Base-by-base conservation (phyloP, 2,888 invertebrate species). In the Cerastoderma edule region DNA sequence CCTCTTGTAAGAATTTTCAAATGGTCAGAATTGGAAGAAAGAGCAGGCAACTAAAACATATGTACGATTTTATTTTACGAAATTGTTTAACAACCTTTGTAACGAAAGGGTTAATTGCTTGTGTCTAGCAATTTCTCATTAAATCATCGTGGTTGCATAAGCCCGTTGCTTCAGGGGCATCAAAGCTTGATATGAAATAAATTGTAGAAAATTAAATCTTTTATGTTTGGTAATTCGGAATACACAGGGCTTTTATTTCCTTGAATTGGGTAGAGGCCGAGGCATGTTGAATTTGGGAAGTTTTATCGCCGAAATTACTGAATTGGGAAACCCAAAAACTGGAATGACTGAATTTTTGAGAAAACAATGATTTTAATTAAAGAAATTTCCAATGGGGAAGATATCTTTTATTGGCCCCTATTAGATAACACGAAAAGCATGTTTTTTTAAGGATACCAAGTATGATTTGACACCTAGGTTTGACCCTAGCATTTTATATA, bases 111-210 rank as follows among this genome's bases (percentile, higher is more conserved):
- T 16, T n/a, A 50, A 50, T n/a, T 50, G 50, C 50, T 50, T 8
- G 50, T 50, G 13, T 13, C n/a, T n/a, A 50, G 50, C 50, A 50
- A 13, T 50, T 50, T 50, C 50, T 50, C n/a, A 16, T 50, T n/a
- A n/a, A n/a, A 5, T 22, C 22, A 50, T 22, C 13, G 22, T 50
- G 50, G 13, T 8, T 50, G 13, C 50, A 50, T n/a, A n/a, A 13
- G 50, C 22, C 50, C n/a, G 8, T n/a, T 50, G 8, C 50, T n/a
- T 8, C 8, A n/a, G 8, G 6, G 22, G 5, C n/a, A n/a, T 6
- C 13, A 50, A 13, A 5, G 5, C n/a, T 6, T 22, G 6, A 13
- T 50, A 50, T 50, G 10, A 13, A 22, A 22, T 50, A 50, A 50
- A 13, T 16, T 16, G 50, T 50, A n/a, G 22, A 50, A 50, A n/a